Evolutionary conservation across 35 echinoderm and acorn worm species (phyloP).

Genomic region (Hemicentrotus pulcherrimus): DNA sequence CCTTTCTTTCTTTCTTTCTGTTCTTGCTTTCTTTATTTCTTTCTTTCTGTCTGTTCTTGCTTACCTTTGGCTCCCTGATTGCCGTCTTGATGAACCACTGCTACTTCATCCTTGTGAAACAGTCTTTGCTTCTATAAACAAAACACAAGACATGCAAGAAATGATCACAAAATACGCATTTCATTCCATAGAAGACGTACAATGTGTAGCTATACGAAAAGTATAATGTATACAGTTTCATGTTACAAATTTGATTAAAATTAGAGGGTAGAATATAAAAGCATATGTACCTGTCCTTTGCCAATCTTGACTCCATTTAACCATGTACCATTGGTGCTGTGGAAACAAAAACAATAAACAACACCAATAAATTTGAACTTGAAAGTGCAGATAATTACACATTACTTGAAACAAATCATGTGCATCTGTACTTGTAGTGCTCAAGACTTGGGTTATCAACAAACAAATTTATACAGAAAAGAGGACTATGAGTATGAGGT

Average conservation of each 20-base stretch:
- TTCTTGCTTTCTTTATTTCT: neutral
- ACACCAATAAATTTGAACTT: no score
- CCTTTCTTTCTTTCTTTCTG: neutral
- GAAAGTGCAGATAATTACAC: no score
- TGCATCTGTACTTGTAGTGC: no score
- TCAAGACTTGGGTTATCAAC: no score
- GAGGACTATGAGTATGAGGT: no score
- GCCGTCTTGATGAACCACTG: neutral
- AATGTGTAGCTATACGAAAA: neutral
- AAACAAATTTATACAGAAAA: no score
- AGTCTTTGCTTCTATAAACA: slow-evolving; percentile 15
- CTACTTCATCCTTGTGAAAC: slow-evolving; percentile 17
- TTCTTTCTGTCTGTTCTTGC: neutral
- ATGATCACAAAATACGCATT: neutral
- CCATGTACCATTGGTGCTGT: slow-evolving; percentile 41
- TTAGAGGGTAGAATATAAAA: neutral
- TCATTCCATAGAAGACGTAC: neutral
- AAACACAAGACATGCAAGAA: neutral
- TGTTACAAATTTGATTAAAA: no score
- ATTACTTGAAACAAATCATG: no score
- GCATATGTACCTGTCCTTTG: slow-evolving; percentile 23
- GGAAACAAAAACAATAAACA: neutral
- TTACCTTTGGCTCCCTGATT: neutral
- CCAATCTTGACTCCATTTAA: slow-evolving; percentile 48
- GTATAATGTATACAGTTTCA: neutral